These are phyloP conservation scores for Pomatorhinus ruficollis DNA, from an alignment of 2,113 vertebrate genomes.

Conservation along the genomic window DNA sequence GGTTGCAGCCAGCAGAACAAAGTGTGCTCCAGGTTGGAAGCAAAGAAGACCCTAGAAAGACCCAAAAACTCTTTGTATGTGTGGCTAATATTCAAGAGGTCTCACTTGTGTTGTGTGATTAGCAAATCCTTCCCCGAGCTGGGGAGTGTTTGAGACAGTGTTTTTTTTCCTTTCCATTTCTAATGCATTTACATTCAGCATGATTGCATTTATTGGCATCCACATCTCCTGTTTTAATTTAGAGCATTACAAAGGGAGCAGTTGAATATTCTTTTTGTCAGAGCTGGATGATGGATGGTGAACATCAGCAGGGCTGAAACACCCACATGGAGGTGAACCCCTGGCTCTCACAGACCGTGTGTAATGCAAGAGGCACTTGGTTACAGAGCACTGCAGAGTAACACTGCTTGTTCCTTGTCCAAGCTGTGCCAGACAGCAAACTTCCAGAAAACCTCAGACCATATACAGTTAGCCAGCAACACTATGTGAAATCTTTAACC, in stretches of 20 bases:
- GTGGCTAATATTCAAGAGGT: not conserved
- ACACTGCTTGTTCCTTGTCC: not conserved
- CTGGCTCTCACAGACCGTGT: not conserved
- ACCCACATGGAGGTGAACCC: not conserved
- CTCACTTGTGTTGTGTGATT: not conserved
- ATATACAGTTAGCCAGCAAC: constrained; percentile 60
- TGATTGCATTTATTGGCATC: not conserved
- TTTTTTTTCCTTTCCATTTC: not conserved
- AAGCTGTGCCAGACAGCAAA: constrained; percentile 54
- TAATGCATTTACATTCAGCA: not conserved
- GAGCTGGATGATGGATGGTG: not conserved
- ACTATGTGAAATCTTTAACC: constrained; percentile 52
- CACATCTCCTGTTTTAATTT: not conserved
- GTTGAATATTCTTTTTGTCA: not conserved
- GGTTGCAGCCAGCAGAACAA: not conserved
- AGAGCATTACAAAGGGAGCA: not conserved
- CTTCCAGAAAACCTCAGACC: constrained; percentile 66
- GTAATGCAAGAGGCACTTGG: constrained; percentile 48
- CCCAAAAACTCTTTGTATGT: not conserved
- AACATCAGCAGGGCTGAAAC: not conserved
- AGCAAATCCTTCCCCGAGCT: not conserved
- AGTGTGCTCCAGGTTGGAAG: not conserved
- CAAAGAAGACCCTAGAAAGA: not conserved
- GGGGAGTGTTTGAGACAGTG: not conserved
- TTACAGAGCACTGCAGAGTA: not conserved